Evolutionary conservation across 2,113 vertebrate genomes (phyloP).

Genomic region (Corythoichthys intestinalis): DNA sequence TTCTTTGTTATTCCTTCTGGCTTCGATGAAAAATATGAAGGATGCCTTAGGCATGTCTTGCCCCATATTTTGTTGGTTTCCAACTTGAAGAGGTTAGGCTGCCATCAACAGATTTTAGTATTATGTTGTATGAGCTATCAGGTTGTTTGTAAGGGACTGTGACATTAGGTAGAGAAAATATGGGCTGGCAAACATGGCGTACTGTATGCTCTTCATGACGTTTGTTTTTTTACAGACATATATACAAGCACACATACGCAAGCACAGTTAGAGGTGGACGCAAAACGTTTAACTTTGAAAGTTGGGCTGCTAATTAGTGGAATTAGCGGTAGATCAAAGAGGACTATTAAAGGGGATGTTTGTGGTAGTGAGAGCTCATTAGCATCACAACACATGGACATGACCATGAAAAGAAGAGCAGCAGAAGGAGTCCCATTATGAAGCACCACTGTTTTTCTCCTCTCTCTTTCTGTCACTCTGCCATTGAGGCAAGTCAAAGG

Average conservation of each 20-base stretch:
- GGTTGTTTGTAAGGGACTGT: background rate
- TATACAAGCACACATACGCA: background rate
- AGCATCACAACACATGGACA: constrained; percentile 74
- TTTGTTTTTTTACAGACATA: constrained; percentile 21
- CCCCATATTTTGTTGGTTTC: background rate
- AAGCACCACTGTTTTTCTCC: constrained; percentile 28
- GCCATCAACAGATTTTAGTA: background rate
- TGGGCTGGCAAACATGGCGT: background rate
- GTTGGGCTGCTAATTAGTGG: constrained; percentile 71
- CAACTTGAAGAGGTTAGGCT: background rate
- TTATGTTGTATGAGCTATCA: background rate
- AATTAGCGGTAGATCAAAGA: constrained; percentile 78
- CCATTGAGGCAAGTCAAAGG: constrained; percentile 38
- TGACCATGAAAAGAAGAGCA: constrained; percentile 42
- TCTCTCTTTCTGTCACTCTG: background rate
- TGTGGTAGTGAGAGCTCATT: constrained; percentile 68
- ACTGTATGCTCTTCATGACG: constrained; percentile 15
- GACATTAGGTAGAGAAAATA: background rate
- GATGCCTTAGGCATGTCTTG: background rate
- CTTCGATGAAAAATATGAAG: no score
- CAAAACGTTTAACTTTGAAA: constrained; percentile 71
- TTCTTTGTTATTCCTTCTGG: no score
- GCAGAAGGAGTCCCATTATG: constrained; percentile 64
- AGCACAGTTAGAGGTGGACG: constrained; percentile 46
- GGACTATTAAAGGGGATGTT: constrained; percentile 71